Evolutionary conservation across 2,888 invertebrate genomes (phyloP).

Genomic region (Antitype chi): DNA sequence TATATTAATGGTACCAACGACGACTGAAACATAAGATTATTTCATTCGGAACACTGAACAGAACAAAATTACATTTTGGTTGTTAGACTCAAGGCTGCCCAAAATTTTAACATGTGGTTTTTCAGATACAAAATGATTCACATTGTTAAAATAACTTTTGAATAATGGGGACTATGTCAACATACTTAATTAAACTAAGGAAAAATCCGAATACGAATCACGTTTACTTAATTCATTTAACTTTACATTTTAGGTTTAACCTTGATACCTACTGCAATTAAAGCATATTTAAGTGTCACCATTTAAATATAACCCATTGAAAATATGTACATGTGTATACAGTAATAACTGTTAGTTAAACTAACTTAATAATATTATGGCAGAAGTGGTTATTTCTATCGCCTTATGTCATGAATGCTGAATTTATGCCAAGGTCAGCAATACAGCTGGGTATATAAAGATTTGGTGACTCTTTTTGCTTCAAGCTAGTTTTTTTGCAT

Average conservation of each 20-base stretch:
- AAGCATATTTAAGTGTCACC: not conserved
- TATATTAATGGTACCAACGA: too few species aligned
- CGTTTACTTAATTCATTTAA: constrained; percentile 13
- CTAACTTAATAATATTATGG: constrained; percentile 24
- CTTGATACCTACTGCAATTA: constrained; percentile 8
- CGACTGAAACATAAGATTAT: not conserved
- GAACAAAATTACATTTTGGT: not conserved
- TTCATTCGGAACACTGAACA: not conserved
- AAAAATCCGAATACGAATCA: not conserved
- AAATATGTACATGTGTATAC: constrained; percentile 25
- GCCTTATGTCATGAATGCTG: constrained; percentile 38
- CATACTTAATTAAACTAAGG: not conserved
- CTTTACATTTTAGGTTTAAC: not conserved
- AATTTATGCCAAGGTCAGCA: constrained; percentile 44
- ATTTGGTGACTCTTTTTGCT: constrained; percentile 31
- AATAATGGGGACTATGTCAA: constrained; percentile 12
- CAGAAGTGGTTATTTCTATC: constrained; percentile 42
- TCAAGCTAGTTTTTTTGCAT: constrained; percentile 14
- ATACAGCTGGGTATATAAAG: constrained; percentile 23
- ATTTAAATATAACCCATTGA: constrained; percentile 9
- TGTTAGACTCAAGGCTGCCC: constrained; percentile 4
- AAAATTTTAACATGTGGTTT: not conserved
- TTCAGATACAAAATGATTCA: constrained; percentile 8
- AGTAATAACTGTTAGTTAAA: constrained; percentile 19
- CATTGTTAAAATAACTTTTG: constrained; percentile 2